These are phyloP conservation scores for Cherax destructor DNA, from an alignment of 1,140 invertebrate genomes.

Conservation along the genomic window DNA sequence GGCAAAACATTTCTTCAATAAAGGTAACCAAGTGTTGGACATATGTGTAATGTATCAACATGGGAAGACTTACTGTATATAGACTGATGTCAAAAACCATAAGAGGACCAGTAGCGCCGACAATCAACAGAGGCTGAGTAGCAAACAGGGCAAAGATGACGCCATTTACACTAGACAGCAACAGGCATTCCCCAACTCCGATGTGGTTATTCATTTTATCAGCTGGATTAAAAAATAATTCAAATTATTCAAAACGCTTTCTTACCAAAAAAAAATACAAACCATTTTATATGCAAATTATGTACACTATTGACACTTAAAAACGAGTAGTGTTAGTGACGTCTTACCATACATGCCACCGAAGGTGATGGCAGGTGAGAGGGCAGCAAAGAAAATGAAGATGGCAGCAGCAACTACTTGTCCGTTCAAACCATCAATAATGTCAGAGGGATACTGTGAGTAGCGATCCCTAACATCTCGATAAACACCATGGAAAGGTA, in stretches of 20 bases:
- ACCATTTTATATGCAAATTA: not conserved
- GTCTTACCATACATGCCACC: conserved; percentile 88
- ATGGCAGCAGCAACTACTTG: conserved; percentile 92
- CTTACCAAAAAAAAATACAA: not conserved
- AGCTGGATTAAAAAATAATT: conserved; percentile 74
- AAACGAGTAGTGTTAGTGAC: conserved; percentile 46
- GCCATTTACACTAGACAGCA: conserved; percentile 85
- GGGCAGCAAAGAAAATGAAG: conserved; percentile 97
- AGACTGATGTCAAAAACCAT: conserved; percentile 95
- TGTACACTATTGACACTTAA: not conserved
- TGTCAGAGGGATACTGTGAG: conserved; percentile 90
- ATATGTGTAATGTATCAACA: not conserved
- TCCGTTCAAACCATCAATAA: conserved; percentile 89
- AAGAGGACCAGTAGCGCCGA: conserved; percentile 95
- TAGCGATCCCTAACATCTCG: conserved; percentile 91
- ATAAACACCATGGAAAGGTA: conserved; percentile 90
- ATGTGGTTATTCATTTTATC: conserved; percentile 85
- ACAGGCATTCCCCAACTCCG: conserved; percentile 87
- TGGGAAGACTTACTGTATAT: conserved; percentile 78
- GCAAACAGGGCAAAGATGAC: conserved; percentile 80
- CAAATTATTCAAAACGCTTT: no score
- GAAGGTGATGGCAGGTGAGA: conserved; percentile 77
- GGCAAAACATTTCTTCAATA: no score
- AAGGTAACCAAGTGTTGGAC: no score
- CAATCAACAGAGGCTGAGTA: conserved; percentile 93